Evolutionary conservation across 2,888 invertebrate genomes (phyloP).

Genomic region (Orthosia cruda): DNA sequence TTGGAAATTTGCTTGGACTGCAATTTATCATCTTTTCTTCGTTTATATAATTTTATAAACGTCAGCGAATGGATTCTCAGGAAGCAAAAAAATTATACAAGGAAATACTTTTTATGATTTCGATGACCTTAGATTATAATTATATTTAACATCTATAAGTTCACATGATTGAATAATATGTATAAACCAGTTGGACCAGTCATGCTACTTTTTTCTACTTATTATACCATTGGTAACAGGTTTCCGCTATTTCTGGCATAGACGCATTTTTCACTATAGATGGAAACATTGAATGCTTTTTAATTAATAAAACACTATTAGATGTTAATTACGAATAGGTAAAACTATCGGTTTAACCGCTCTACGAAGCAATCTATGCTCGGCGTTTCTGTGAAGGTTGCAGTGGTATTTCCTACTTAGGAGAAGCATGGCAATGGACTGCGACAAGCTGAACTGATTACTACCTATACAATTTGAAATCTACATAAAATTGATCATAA

Average conservation of each 20-base stretch:
- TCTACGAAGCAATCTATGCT: neutral
- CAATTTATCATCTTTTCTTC: neutral
- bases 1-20: neutral
- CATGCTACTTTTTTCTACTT: neutral
- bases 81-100: neutral
- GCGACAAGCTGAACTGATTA: neutral
- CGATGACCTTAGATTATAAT: neutral
- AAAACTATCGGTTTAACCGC: neutral
- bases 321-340: neutral
- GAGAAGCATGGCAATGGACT: neutral
- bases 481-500: neutral
- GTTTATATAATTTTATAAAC: neutral
- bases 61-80: neutral
- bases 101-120: slow-evolving; percentile 13
- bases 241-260: neutral
- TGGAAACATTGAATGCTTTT: slow-evolving; percentile 1
- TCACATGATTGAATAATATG: neutral
- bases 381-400: neutral
- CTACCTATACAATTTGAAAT: neutral
- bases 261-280: neutral
- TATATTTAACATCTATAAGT: neutral
- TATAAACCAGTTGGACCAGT: neutral
- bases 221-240: neutral
- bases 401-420: neutral
- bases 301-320: slow-evolving; percentile 3